Conservation (phyloP, 2,113 vertebrate genomes). For the Gobius niger region DNA sequence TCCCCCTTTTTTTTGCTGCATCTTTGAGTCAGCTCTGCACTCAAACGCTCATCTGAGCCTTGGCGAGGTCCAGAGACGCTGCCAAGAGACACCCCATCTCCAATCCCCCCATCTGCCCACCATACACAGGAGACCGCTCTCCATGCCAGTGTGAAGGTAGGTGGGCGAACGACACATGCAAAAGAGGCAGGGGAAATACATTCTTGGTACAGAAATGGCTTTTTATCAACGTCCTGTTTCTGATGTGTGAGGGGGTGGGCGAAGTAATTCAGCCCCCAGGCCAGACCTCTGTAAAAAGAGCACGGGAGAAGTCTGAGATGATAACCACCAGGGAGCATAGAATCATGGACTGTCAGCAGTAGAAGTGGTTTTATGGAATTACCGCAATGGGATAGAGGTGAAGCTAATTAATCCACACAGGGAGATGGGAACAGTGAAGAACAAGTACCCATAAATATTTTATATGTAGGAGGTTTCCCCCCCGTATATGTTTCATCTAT, state of each 20-base stretch:
- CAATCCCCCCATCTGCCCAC: constrained; percentile 42
- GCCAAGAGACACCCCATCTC: constrained; percentile 54
- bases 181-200: constrained; percentile 29
- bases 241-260: constrained; percentile 19
- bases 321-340: constrained; percentile 5
- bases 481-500: not conserved
- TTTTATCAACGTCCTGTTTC: constrained; percentile 44
- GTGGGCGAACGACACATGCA: constrained; percentile 63
- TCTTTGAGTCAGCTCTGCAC: constrained; percentile 31
- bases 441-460: constrained; percentile 5
- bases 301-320: not conserved
- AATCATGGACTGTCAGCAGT: constrained; percentile 4
- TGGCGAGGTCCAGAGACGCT: constrained; percentile 39
- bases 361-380: constrained; percentile 3
- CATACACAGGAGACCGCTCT: constrained; percentile 43
- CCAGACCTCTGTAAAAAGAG: constrained; percentile 6
- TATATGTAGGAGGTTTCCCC: not conserved
- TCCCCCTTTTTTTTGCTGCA: not conserved
- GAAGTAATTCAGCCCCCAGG: constrained; percentile 28
- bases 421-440: not conserved
- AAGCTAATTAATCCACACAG: constrained; percentile 9
- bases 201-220: constrained; percentile 14
- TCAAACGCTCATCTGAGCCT: constrained; percentile 44
- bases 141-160: constrained; percentile 62
- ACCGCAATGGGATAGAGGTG: constrained; percentile 1